These are phyloP conservation scores for Pelochelys cantorii DNA, from an alignment of 2,797 vertebrate genomes.

Conservation along the genomic window DNA sequence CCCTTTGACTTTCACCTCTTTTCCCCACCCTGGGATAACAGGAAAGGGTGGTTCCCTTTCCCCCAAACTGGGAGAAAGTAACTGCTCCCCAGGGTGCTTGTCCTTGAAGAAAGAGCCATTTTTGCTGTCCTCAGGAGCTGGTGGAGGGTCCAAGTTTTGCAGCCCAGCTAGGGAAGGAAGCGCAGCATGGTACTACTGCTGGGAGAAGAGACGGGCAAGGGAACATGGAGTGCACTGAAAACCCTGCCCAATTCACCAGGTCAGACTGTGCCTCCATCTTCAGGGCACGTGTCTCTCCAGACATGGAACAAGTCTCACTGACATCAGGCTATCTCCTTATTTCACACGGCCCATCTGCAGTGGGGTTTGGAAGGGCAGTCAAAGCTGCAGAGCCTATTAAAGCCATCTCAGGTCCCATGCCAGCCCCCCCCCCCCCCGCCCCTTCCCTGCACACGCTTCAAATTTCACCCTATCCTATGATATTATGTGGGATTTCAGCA, in stretches of 20 bases:
- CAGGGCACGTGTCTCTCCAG: background rate
- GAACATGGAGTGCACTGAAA: background rate
- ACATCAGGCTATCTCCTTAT: background rate
- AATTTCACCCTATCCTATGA: background rate
- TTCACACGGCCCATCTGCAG: fast-evolving
- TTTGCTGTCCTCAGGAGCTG: background rate
- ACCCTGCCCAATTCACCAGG: fast-evolving
- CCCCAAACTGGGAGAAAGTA: background rate
- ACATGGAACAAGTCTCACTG: fast-evolving
- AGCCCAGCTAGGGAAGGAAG: fast-evolving
- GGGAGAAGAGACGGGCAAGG: background rate
- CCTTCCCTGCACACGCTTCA: background rate
- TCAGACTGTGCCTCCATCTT: background rate
- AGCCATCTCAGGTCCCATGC: no score
- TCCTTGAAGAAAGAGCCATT: background rate
- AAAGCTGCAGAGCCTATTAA: background rate
- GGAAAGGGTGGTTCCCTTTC: background rate
- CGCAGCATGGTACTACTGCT: background rate
- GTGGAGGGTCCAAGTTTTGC: background rate
- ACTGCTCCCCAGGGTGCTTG: background rate
- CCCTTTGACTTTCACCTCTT: constrained; percentile 62
- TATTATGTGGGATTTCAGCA: background rate
- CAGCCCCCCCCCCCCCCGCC: background rate
- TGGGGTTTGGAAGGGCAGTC: background rate
- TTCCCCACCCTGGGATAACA: background rate